Evolutionary conservation across 2,888 invertebrate species (phyloP), one percentile per base, ranked within the genome.

Genomic region (Drosophila parthenogenetica): DNA sequence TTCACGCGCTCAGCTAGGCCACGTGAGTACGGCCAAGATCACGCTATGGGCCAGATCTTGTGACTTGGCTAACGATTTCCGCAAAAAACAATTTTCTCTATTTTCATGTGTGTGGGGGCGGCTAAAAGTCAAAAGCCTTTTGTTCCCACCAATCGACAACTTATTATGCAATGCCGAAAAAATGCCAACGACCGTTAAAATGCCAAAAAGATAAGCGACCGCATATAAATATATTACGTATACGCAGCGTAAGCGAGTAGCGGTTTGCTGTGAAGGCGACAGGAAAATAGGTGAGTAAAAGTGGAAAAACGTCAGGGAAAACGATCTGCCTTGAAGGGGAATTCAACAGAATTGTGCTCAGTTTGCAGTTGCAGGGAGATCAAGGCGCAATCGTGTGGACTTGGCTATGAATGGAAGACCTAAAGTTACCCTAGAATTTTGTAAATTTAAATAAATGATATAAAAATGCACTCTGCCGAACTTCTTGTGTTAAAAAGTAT

Each of bases 151-250:
- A n/a, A 3, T 13, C 40, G 40, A 37, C 37, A 48, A 39, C 66
- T 43, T 55, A 55, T 73, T 78, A 78, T 69, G 69, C 77, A 73
- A 77, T 64, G 55, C 48, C 22, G 40, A 59, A 74, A 63, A 53
- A 35, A 35, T 35, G 71, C 63, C 73, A 49, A 65, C 51, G 77
- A 54, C 51, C 65, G 50, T 22, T 43, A 59, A 55, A 72, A 51
- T 29, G 55, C 45, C 22, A 35, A 48, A 5, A 13, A 55, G 69
- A 79, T 72, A 79, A 79, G 42, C 51, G 32, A 46, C 43, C 43
- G 16, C 42, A 45, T 46, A 59, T 57, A 75, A 67, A 64, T 67
- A 75, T 66, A 77, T 79, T 67, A 77, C 73, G 78, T 76, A 79
- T 77, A 77, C 80, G 73, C 70, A 17, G 50, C 50, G 50, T 43